A percentile compares a stretch with the other conserved stretches of the same genome.
Evolutionary conservation across 2,113 vertebrate genomes (phyloP).

Genomic region (Carlito syrichta): DNA sequence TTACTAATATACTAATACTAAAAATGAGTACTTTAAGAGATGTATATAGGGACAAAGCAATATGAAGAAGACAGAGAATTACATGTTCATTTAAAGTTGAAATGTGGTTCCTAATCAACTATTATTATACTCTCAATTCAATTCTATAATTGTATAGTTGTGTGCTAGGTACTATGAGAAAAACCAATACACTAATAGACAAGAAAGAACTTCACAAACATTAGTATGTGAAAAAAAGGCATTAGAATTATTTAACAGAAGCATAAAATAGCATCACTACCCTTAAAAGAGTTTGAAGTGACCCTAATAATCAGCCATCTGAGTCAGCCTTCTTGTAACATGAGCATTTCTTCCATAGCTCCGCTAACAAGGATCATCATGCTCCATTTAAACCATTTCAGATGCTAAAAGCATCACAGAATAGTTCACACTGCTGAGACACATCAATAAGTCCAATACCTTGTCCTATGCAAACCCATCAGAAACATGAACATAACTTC

Average conservation of each 20-base stretch:
- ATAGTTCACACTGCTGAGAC: not conserved
- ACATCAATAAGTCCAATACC: not conserved
- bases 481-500: not conserved
- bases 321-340: not conserved
- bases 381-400: not conserved
- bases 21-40: slow-evolving; percentile 43
- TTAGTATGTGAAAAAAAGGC: not conserved
- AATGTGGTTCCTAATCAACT: slow-evolving; percentile 35
- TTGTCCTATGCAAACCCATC: not conserved
- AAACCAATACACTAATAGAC: slow-evolving; percentile 27
- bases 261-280: not conserved
- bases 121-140: slow-evolving; percentile 31
- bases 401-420: not conserved
- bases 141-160: slow-evolving; percentile 1
- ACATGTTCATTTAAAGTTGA: slow-evolving; percentile 43
- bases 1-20: slow-evolving; percentile 36
- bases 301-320: not conserved
- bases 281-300: not conserved
- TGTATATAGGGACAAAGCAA: not conserved
- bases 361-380: not conserved
- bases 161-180: not conserved
- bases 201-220: slow-evolving; percentile 21
- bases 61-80: slow-evolving; percentile 25
- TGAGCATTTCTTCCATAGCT: not conserved
- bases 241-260: not conserved